Percentiles rank a stretch among this genome's conserved stretches.
These are phyloP conservation scores for Lacanobia wlatinum DNA, from an alignment of 2,888 invertebrate species.

Conservation along the genomic window DNA sequence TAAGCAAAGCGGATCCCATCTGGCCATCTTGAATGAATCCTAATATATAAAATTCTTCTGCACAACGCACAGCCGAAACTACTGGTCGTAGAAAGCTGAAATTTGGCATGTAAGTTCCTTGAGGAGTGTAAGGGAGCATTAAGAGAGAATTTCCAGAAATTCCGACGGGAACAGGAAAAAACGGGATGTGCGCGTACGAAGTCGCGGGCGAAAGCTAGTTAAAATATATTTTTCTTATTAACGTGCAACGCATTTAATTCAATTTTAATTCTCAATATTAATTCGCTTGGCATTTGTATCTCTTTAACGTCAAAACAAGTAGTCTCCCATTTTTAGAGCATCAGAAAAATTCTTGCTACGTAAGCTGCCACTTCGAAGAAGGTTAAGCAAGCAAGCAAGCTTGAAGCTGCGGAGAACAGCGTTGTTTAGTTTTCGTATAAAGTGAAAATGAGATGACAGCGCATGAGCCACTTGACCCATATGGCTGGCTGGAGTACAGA, in stretches of 20 bases:
- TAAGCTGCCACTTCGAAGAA: constrained; percentile 17
- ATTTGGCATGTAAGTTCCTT: no score
- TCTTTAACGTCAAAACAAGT: not conserved
- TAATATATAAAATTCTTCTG: no score
- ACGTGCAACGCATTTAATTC: no score
- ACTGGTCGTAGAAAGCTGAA: no score
- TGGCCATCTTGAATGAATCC: not conserved
- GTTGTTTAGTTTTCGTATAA: constrained; percentile 53
- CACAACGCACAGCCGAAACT: no score
- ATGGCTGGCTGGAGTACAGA: constrained; percentile 31
- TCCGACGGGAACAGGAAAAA: no score
- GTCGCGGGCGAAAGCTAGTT: no score
- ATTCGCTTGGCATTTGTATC: not conserved
- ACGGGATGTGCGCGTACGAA: no score
- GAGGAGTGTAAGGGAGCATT: no score
- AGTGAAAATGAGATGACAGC: constrained; percentile 62
- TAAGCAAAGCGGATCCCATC: no score
- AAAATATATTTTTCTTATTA: not conserved
- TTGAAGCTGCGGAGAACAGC: constrained; percentile 28
- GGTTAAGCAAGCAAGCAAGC: constrained; percentile 22
- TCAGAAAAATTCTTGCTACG: not conserved
- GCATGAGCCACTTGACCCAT: constrained; percentile 62
- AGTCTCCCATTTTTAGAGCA: not conserved
- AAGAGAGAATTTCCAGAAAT: no score
- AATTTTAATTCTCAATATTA: not conserved